Evolutionary conservation across 2,888 invertebrate species (phyloP).

Genomic region (Philereme vetulata): DNA sequence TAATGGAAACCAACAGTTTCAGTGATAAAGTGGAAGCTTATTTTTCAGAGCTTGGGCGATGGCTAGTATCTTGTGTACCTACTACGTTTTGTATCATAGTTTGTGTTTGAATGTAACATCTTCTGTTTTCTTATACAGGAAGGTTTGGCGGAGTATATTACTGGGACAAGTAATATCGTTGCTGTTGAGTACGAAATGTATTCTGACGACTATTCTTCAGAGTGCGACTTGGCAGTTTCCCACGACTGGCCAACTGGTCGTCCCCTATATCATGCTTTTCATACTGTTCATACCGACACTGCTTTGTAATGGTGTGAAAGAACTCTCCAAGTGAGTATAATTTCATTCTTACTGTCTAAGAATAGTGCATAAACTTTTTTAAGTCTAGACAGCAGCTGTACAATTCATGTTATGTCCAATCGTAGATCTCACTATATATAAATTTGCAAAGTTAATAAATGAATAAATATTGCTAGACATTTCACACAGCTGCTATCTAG

Average conservation of each 20-base stretch:
- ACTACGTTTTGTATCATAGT: constrained; percentile 10
- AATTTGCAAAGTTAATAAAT: too few species aligned
- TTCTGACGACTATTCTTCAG: constrained; percentile 88
- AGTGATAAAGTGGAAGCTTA: constrained; percentile 87
- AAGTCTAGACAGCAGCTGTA: too few species aligned
- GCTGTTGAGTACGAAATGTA: constrained; percentile 90
- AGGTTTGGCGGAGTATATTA: constrained; percentile 88
- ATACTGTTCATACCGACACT: constrained; percentile 90
- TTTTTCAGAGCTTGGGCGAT: constrained; percentile 87
- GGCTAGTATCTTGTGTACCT: constrained; percentile 73
- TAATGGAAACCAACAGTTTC: constrained; percentile 78
- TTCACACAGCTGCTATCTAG: too few species aligned
- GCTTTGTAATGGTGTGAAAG: constrained; percentile 87
- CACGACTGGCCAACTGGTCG: constrained; percentile 91
- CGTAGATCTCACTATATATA: too few species aligned
- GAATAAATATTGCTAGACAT: too few species aligned
- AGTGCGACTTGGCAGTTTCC: constrained; percentile 87
- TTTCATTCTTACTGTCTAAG: too few species aligned
- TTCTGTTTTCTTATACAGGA: constrained; percentile 74
- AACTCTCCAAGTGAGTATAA: constrained; percentile 85
- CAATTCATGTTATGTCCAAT: too few species aligned
- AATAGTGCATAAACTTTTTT: too few species aligned
- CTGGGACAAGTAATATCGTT: constrained; percentile 90
- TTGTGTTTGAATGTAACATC: constrained; percentile 2
- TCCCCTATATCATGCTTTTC: constrained; percentile 90